Conservation (phyloP, 2,797 vertebrate species). For the Acrocephalus scirpaceus region DNA sequence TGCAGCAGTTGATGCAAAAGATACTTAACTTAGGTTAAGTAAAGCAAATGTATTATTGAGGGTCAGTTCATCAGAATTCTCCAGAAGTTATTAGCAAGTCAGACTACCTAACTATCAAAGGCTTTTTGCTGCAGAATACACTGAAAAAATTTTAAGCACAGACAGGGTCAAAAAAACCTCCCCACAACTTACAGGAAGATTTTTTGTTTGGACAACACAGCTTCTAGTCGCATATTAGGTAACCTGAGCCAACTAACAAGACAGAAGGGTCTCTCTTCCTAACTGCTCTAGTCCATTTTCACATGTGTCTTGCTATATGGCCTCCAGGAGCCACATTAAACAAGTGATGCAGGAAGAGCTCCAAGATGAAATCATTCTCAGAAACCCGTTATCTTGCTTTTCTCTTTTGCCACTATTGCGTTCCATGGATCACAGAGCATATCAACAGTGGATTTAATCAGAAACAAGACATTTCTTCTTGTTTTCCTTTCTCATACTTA, state of each 20-base stretch:
- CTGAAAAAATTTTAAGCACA: background rate
- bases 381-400: background rate
- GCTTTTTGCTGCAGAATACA: background rate
- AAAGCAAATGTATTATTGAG: background rate
- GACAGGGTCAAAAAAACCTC: background rate
- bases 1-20: background rate
- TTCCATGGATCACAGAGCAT: constrained; percentile 49
- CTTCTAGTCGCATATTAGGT: background rate
- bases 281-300: background rate
- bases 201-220: background rate
- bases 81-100: background rate
- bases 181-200: background rate
- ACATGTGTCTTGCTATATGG: background rate
- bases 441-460: constrained; percentile 41
- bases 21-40: background rate
- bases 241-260: background rate
- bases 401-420: background rate
- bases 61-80: background rate
- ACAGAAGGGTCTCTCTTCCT: background rate
- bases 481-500: background rate
- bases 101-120: background rate
- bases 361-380: constrained; percentile 1
- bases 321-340: constrained; percentile 7
- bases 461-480: constrained; percentile 34
- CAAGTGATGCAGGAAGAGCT: constrained; percentile 37